phyloP scores from a whole-genome alignment of 2,888 invertebrate genomes.

The Netelia virgata region DNA sequence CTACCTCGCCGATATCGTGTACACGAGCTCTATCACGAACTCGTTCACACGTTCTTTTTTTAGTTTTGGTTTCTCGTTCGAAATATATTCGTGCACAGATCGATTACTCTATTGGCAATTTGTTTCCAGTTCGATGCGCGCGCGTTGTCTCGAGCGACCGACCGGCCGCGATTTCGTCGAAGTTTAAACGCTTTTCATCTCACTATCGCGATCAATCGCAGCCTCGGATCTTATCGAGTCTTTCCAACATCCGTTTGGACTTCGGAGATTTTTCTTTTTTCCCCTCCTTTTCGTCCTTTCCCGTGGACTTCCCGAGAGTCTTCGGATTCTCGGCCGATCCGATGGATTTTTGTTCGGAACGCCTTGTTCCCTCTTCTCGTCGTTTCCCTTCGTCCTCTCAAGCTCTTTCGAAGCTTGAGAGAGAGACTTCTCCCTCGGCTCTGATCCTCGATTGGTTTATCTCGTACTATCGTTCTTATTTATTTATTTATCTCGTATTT shows the following conservation, averaged over 20 bases:
- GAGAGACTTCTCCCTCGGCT: conserved; percentile 69
- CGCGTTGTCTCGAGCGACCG: background rate
- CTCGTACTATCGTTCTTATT: conserved; percentile 17
- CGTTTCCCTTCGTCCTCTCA: conserved; percentile 54
- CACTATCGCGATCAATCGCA: conserved; percentile 30
- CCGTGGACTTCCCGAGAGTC: background rate
- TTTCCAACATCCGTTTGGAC: background rate
- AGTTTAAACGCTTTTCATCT: conserved; percentile 45
- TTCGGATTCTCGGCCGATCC: conserved; percentile 2
- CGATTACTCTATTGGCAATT: background rate
- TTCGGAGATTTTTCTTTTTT: background rate
- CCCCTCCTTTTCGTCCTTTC: conserved; percentile 1
- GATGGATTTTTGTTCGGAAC: conserved; percentile 39
- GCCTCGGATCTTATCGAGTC: conserved; percentile 12
- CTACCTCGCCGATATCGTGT: conserved; percentile 31
- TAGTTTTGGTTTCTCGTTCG: conserved; percentile 32
- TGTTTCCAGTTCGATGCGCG: background rate
- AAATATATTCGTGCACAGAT: background rate
- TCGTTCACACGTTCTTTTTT: conserved; percentile 26
- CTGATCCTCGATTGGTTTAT: conserved; percentile 40
- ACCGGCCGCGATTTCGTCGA: background rate
- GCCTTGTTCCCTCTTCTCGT: conserved; percentile 32
- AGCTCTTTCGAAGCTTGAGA: conserved; percentile 82
- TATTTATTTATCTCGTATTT: background rate
- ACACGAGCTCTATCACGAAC: conserved; percentile 60